phyloP scores from a whole-genome alignment of 1,140 invertebrate genomes.

The Cephus cinctus region DNA sequence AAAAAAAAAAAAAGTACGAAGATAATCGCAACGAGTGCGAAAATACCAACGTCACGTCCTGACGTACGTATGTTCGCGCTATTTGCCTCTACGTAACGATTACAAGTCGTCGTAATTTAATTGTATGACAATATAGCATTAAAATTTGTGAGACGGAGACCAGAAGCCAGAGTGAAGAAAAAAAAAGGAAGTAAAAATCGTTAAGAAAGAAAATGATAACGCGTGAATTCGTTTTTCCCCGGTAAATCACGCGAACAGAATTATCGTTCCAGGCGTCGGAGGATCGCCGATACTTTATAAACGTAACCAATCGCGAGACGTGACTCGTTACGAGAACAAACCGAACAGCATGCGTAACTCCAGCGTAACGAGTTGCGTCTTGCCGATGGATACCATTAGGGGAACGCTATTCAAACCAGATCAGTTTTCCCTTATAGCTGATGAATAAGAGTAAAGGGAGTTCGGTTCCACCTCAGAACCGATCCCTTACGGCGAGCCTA shows the following conservation, averaged over 20 bases:
- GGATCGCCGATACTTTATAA: too few species aligned
- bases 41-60: not conserved
- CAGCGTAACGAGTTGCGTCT: slow-evolving; percentile 3
- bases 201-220: not conserved
- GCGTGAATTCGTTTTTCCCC: not conserved
- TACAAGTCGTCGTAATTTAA: slow-evolving; percentile 1
- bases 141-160: not conserved
- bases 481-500: too few species aligned
- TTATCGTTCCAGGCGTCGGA: not conserved
- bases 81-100: too few species aligned
- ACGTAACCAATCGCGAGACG: slow-evolving; percentile 1
- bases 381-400: not conserved
- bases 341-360: slow-evolving; percentile 5
- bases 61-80: not conserved
- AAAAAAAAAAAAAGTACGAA: too few species aligned
- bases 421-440: too few species aligned
- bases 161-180: not conserved
- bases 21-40: too few species aligned
- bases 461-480: too few species aligned
- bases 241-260: not conserved
- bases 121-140: slow-evolving; percentile 5
- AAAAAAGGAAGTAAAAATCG: not conserved
- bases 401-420: too few species aligned
- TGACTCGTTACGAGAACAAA: not conserved
- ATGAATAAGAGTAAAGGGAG: too few species aligned